These are phyloP conservation scores for Salvator merianae DNA, from an alignment of 2,113 vertebrate genomes.

Conservation along the genomic window DNA sequence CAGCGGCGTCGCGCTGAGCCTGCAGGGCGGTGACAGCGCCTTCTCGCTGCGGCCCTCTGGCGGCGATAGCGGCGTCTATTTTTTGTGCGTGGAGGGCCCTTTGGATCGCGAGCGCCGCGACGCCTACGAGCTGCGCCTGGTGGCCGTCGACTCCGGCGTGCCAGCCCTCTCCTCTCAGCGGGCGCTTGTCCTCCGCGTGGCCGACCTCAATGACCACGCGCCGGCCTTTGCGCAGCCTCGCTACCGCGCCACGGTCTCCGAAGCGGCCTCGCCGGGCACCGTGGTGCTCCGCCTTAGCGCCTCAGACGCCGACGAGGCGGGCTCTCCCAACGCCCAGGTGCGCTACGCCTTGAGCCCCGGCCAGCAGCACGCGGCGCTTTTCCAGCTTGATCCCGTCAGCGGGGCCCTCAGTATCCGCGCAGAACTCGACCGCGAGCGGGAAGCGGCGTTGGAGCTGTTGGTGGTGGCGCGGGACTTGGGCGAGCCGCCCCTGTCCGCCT, in stretches of 20 bases:
- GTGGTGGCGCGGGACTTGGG: constrained; percentile 85
- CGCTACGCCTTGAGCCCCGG: constrained; percentile 71
- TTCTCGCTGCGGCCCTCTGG: constrained; percentile 72
- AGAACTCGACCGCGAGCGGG: constrained; percentile 81
- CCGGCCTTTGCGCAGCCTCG: constrained; percentile 78
- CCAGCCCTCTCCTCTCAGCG: constrained; percentile 78
- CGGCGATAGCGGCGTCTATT: constrained; percentile 77
- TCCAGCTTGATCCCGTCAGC: constrained; percentile 76
- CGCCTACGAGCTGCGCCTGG: constrained; percentile 79
- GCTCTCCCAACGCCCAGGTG: constrained; percentile 74
- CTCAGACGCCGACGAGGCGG: constrained; percentile 79
- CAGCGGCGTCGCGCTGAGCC: constrained; percentile 32
- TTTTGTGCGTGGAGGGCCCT: constrained; percentile 79
- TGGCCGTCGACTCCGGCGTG: constrained; percentile 80
- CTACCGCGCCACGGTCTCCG: constrained; percentile 75
- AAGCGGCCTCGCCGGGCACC: constrained; percentile 80
- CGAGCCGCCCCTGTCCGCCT: constrained; percentile 76
- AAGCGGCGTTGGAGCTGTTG: constrained; percentile 74
- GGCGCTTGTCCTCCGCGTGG: constrained; percentile 76
- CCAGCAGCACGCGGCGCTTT: constrained; percentile 1
- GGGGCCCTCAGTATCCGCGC: constrained; percentile 78
- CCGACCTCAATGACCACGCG: constrained; percentile 84
- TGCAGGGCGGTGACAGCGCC: constrained; percentile 64
- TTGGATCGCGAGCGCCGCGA: constrained; percentile 84
- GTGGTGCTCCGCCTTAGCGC: constrained; percentile 79